Evolutionary conservation across 1,140 invertebrate genomes (phyloP).

Genomic region (Globodera rostochiensis): DNA sequence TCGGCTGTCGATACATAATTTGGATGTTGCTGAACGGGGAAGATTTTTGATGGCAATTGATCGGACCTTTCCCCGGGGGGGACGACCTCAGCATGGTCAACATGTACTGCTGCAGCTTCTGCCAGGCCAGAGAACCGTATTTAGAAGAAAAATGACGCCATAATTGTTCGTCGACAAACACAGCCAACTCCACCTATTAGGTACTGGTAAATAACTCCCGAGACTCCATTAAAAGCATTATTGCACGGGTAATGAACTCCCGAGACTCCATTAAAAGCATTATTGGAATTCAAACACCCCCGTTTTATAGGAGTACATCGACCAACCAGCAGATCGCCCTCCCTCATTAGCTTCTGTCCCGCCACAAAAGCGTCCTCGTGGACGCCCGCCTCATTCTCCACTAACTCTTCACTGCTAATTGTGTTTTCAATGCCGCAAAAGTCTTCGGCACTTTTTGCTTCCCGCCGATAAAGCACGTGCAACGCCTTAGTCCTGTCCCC

Average conservation of each 20-base stretch:
- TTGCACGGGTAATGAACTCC: too few relatives aligned
- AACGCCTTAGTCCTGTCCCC: slow-evolving; percentile 44
- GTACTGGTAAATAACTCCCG: too few relatives aligned
- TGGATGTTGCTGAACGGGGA: slow-evolving; percentile 59
- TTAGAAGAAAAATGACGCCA: slow-evolving; percentile 63
- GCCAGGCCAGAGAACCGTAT: slow-evolving; percentile 56
- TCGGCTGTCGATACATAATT: slow-evolving; percentile 65
- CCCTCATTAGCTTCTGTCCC: slow-evolving; percentile 55
- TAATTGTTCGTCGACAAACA: slow-evolving; percentile 62
- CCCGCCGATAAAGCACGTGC: slow-evolving; percentile 63
- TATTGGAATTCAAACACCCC: too few relatives aligned
- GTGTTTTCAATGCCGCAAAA: slow-evolving; percentile 64
- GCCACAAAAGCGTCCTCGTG: slow-evolving; percentile 63
- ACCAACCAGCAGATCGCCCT: slow-evolving; percentile 56
- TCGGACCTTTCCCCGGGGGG: too few relatives aligned
- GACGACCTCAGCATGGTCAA: slow-evolving; percentile 39
- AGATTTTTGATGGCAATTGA: neutral
- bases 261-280: too few relatives aligned
- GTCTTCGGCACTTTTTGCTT: slow-evolving; percentile 38
- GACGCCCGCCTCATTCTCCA: slow-evolving; percentile 62
- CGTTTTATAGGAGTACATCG: slow-evolving; percentile 17
- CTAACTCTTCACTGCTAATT: slow-evolving; percentile 59
- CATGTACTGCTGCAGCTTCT: slow-evolving; percentile 54
- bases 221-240: too few relatives aligned
- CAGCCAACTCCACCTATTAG: slow-evolving; percentile 60